These are phyloP conservation scores for Zaprionus africanus DNA, from an alignment of 1,140 invertebrate genomes.

Conservation along the genomic window DNA sequence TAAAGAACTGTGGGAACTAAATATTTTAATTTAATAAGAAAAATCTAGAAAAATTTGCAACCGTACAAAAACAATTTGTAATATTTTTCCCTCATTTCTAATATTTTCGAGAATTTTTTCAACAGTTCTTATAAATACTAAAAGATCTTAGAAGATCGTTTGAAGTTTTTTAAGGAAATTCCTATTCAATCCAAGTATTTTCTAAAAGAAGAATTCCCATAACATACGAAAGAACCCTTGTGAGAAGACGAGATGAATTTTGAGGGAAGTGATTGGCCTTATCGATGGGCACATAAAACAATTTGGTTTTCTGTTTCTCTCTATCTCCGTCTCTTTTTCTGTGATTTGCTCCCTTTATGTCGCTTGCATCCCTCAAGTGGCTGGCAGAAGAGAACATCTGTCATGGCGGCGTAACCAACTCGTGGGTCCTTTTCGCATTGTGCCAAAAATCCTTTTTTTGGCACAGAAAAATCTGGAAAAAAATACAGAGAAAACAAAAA, in stretches of 20 bases:
- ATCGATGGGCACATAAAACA: slow-evolving; percentile 76
- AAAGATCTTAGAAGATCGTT: too few species aligned
- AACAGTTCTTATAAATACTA: too few species aligned
- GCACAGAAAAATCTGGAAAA: slow-evolving; percentile 20
- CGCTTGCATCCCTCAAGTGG: slow-evolving; percentile 34
- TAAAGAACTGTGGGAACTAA: too few species aligned
- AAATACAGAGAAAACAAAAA: background rate
- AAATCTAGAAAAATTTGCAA: too few species aligned
- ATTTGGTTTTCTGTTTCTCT: slow-evolving; percentile 52
- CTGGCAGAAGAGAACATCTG: slow-evolving; percentile 28
- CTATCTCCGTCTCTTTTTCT: slow-evolving; percentile 7
- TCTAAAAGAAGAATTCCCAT: too few species aligned
- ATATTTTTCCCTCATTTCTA: too few species aligned
- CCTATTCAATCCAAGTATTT: too few species aligned
- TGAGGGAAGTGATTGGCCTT: slow-evolving; percentile 70
- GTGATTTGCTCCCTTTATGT: background rate
- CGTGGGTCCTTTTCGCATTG: background rate
- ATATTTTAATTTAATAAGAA: too few species aligned
- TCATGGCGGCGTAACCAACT: slow-evolving; percentile 11
- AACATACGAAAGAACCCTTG: too few species aligned
- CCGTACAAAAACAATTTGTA: too few species aligned
- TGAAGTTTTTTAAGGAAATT: background rate
- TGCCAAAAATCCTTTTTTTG: slow-evolving; percentile 36
- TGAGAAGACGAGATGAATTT: background rate
- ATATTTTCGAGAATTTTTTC: too few species aligned